Conservation (phyloP, 2,797 vertebrate genomes). For the Chiroxiphia lanceolata region DNA sequence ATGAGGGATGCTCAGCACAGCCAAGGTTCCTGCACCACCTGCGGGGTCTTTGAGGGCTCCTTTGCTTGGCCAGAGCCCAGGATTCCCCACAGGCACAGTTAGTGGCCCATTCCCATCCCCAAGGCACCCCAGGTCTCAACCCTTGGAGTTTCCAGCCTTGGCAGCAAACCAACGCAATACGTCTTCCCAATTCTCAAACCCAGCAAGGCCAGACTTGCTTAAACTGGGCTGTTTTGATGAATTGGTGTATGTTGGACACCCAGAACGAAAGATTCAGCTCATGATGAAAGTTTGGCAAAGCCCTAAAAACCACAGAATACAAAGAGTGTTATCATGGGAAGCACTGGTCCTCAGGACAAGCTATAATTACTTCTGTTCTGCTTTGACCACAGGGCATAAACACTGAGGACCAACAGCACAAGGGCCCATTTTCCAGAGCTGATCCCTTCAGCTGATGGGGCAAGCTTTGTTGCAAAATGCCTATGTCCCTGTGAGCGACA, state of each 20-base stretch:
- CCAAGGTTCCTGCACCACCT: background rate
- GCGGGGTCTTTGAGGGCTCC: fast-evolving
- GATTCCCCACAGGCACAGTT: fast-evolving
- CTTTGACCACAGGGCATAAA: fast-evolving
- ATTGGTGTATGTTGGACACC: background rate
- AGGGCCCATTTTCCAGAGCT: background rate
- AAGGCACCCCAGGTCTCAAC: background rate
- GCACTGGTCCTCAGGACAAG: background rate
- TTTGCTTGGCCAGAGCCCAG: background rate
- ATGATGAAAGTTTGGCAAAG: background rate
- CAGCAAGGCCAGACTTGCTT: constrained; percentile 1
- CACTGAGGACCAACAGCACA: fast-evolving
- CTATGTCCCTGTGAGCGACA: fast-evolving
- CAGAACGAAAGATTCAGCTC: background rate
- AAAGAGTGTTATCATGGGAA: constrained; percentile 7
- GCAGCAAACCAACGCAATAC: background rate
- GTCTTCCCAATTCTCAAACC: background rate
- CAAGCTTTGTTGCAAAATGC: background rate
- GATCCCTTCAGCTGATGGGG: fast-evolving
- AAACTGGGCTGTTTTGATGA: background rate
- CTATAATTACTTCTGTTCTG: background rate
- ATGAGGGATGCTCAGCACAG: background rate
- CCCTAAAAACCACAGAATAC: background rate
- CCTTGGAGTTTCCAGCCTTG: background rate
- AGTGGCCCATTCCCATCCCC: background rate